These are phyloP conservation scores for Drosophila nigricruria DNA, from an alignment of 2,888 invertebrate genomes.

Conservation along the genomic window DNA sequence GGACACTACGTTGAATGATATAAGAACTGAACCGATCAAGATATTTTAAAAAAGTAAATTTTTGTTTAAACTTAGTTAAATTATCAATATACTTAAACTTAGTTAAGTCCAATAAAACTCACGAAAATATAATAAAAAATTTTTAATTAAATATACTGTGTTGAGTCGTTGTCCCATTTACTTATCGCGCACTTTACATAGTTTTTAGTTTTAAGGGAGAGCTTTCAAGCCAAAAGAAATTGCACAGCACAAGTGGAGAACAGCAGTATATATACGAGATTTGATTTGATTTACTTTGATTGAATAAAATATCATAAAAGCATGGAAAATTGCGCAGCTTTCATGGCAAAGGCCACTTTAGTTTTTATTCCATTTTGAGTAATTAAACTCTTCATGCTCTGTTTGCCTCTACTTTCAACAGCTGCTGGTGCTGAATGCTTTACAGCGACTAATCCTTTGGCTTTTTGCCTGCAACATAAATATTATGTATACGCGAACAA, in stretches of 20 bases:
- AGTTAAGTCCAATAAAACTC: too few species aligned
- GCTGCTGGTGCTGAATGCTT: slow-evolving; percentile 53
- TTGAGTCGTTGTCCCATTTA: too few species aligned
- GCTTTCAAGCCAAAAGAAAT: slow-evolving; percentile 40
- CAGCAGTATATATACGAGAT: slow-evolving; percentile 41
- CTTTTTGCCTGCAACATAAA: slow-evolving; percentile 69
- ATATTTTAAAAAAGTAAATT: too few species aligned
- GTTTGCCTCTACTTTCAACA: slow-evolving; percentile 48
- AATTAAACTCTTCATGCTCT: slow-evolving; percentile 72
- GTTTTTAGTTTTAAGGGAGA: slow-evolving; percentile 14
- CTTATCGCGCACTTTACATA: too few species aligned
- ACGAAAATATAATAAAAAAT: too few species aligned
- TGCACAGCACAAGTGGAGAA: slow-evolving; percentile 26
- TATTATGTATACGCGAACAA: slow-evolving; percentile 75
- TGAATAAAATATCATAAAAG: slow-evolving; percentile 72
- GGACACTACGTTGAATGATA: too few species aligned
- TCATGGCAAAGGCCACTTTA: slow-evolving; percentile 56
- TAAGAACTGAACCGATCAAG: too few species aligned
- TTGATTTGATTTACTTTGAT: slow-evolving; percentile 65
- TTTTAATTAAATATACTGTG: too few species aligned
- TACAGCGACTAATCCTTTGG: slow-evolving; percentile 46
- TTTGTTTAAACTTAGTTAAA: too few species aligned
- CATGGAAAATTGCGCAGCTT: slow-evolving; percentile 15
- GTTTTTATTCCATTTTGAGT: slow-evolving; percentile 60
- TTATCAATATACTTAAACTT: too few species aligned